Percentiles rank a stretch among this genome's conserved stretches.
These are phyloP conservation scores for Leucoraja ocellata DNA, from an alignment of 2,797 vertebrate genomes.

Conservation along the genomic window DNA sequence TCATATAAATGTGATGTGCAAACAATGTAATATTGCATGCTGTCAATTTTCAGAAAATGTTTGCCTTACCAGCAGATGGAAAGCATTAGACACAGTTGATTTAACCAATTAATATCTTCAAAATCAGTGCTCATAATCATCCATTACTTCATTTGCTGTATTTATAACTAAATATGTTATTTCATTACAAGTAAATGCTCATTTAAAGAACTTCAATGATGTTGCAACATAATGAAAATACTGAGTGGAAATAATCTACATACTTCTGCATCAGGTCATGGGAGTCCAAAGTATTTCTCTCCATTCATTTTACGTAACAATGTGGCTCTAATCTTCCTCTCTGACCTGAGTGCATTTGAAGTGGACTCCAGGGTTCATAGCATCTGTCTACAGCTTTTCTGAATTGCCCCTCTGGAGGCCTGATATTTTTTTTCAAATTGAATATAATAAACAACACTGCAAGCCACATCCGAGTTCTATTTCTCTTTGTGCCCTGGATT, in stretches of 20 bases:
- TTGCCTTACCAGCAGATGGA: slow-evolving; percentile 21
- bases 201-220: neutral
- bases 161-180: slow-evolving; percentile 10
- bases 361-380: slow-evolving; percentile 50
- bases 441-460: slow-evolving; percentile 48
- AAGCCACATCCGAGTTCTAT: slow-evolving; percentile 45
- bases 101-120: slow-evolving; percentile 33
- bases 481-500: slow-evolving; percentile 47
- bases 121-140: neutral
- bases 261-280: slow-evolving; percentile 44
- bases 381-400: slow-evolving; percentile 49
- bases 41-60: slow-evolving; percentile 6
- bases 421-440: slow-evolving; percentile 44
- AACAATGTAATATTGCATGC: slow-evolving; percentile 32
- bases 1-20: slow-evolving; percentile 22
- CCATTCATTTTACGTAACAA: slow-evolving; percentile 44
- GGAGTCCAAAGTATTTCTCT: slow-evolving; percentile 44
- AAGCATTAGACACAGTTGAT: slow-evolving; percentile 9
- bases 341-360: slow-evolving; percentile 48
- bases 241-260: neutral
- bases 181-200: neutral
- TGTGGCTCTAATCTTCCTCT: slow-evolving; percentile 44
- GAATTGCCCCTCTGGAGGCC: slow-evolving; percentile 45
- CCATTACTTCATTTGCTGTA: neutral
- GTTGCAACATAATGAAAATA: neutral